phyloP scores from a whole-genome alignment of 2,888 invertebrate species.

The Yponomeuta plumbellus region DNA sequence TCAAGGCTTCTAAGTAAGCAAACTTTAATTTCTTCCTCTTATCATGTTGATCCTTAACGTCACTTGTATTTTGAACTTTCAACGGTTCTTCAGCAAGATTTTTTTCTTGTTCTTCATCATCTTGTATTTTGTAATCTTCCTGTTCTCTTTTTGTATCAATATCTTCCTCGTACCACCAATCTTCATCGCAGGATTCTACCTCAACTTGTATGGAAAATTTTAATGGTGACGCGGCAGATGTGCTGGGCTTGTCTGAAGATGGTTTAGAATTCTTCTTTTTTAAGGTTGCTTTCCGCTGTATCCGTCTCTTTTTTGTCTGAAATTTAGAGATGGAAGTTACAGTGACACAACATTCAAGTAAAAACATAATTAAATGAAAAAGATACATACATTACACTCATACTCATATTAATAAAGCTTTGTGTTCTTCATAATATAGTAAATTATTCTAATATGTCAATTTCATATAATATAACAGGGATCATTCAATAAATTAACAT shows the following conservation, averaged over 20 bases:
- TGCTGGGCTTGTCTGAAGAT: background rate
- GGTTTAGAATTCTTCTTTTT: background rate
- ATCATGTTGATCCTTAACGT: too few species aligned
- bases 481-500: too few species aligned
- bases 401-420: too few species aligned
- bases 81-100: too few species aligned
- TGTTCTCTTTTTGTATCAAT: background rate
- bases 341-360: too few species aligned
- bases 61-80: too few species aligned
- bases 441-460: too few species aligned
- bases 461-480: too few species aligned
- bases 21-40: background rate
- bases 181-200: background rate
- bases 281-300: background rate
- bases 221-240: background rate
- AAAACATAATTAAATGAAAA: too few species aligned
- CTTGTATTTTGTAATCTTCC: background rate
- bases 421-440: too few species aligned
- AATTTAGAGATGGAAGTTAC: background rate
- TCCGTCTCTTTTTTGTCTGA: background rate
- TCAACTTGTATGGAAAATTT: background rate
- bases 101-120: background rate
- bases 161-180: background rate
- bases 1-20: background rate
- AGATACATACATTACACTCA: too few species aligned